Evolutionary conservation across 2,113 vertebrate genomes (phyloP).

Genomic region (Oryzias celebensis): DNA sequence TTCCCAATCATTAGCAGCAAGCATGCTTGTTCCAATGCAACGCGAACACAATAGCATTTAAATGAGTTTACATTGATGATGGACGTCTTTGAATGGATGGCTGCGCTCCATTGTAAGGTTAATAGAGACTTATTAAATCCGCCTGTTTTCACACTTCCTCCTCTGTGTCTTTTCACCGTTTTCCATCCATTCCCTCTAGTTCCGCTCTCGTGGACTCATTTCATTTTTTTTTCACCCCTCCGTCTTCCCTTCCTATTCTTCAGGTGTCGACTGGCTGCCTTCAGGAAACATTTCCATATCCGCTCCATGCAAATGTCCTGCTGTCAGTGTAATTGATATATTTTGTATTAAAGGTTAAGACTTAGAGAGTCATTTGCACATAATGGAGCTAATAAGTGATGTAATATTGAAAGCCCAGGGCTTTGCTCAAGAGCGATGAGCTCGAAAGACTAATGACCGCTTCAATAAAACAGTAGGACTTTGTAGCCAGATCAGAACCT

Average conservation of each 20-base stretch:
- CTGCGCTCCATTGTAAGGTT: no score
- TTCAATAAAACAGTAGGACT: slow-evolving; percentile 69
- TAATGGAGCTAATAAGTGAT: slow-evolving; percentile 66
- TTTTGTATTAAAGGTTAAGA: slow-evolving; percentile 59
- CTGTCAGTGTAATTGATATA: slow-evolving; percentile 58
- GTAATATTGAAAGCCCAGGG: slow-evolving; percentile 64
- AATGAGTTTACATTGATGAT: no score
- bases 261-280: slow-evolving; percentile 44
- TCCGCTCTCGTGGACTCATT: background rate
- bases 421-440: slow-evolving; percentile 37
- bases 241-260: background rate
- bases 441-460: slow-evolving; percentile 60
- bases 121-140: no score
- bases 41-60: no score
- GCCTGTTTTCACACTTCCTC: no score
- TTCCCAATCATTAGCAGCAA: background rate
- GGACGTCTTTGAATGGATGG: no score
- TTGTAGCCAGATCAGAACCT: slow-evolving; percentile 57
- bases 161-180: background rate
- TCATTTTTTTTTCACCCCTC: slow-evolving; percentile 2
- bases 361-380: slow-evolving; percentile 64
- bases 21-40: background rate
- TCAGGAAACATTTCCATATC: slow-evolving; percentile 51
- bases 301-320: slow-evolving; percentile 29
- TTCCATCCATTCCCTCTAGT: background rate